These are phyloP conservation scores for Typhlichthys eigenmanni DNA, from an alignment of 2,797 vertebrate genomes.

Conservation along the genomic window DNA sequence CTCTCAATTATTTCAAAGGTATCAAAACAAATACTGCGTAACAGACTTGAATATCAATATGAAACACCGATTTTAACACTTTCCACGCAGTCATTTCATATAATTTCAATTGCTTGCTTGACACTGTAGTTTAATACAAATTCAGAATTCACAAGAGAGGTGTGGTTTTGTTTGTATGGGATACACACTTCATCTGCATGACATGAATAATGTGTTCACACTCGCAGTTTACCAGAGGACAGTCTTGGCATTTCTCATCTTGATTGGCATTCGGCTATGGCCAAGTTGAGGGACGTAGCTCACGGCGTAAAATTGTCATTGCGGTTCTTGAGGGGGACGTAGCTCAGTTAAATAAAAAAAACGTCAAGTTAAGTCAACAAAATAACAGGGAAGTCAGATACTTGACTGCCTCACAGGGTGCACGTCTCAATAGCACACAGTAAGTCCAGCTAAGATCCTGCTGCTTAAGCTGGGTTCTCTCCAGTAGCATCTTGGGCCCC, in stretches of 20 bases:
- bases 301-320: slow-evolving; percentile 60
- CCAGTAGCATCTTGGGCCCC: slow-evolving; percentile 32
- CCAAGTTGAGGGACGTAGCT: slow-evolving; percentile 40
- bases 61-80: no score
- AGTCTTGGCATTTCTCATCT: slow-evolving; percentile 39
- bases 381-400: slow-evolving; percentile 54
- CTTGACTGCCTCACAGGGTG: slow-evolving; percentile 41
- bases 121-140: background rate
- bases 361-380: slow-evolving; percentile 42
- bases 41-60: background rate
- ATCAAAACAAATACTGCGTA: slow-evolving; percentile 1
- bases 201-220: background rate
- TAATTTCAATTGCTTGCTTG: background rate
- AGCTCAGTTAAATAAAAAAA: slow-evolving; percentile 39
- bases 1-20: slow-evolving; percentile 7
- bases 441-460: slow-evolving; percentile 31
- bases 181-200: background rate
- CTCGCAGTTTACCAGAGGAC: slow-evolving; percentile 33
- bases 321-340: slow-evolving; percentile 51
- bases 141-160: background rate
- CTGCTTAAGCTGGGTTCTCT: slow-evolving; percentile 32
- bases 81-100: no score
- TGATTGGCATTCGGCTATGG: slow-evolving; percentile 30
- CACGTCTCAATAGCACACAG: slow-evolving; percentile 37
- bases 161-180: slow-evolving; percentile 10